A percentile compares a stretch with the other conserved stretches of the same genome.
These are phyloP conservation scores for Hyphantria cunea DNA, from an alignment of 1,140 invertebrate genomes.

Conservation along the genomic window DNA sequence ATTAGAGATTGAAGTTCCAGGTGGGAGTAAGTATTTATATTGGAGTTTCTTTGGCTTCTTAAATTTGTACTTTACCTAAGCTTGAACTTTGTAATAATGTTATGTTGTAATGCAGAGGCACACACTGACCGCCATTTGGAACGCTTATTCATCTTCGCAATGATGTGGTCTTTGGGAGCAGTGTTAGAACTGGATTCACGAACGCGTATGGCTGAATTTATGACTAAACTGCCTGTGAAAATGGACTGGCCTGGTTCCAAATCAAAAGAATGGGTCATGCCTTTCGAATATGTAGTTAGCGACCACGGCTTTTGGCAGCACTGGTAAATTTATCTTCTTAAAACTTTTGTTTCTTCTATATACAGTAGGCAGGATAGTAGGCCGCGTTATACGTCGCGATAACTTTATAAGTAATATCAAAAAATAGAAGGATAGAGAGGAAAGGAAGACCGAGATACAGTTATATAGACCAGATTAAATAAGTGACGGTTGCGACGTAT, in stretches of 20 bases:
- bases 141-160: conserved; percentile 88
- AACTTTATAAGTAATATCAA: too few relatives aligned
- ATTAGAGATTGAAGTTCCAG: conserved; percentile 64
- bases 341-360: too few relatives aligned
- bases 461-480: too few relatives aligned
- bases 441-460: too few relatives aligned
- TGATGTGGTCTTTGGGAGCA: conserved; percentile 95
- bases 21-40: conserved; percentile 60
- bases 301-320: conserved; percentile 90
- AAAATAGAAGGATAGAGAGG: too few relatives aligned
- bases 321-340: too few relatives aligned
- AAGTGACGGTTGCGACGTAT: too few relatives aligned
- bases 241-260: conserved; percentile 84
- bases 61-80: too few relatives aligned
- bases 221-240: conserved; percentile 85
- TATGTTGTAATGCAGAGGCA: conserved; percentile 48
- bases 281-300: conserved; percentile 91
- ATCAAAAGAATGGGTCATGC: conserved; percentile 87
- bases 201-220: conserved; percentile 87
- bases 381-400: too few relatives aligned
- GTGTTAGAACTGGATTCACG: conserved; percentile 90
- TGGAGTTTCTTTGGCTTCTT: too few relatives aligned
- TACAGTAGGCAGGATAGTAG: too few relatives aligned
- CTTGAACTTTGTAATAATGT: too few relatives aligned
- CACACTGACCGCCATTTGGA: conserved; percentile 85